Percentiles rank a stretch among this genome's conserved stretches.
phyloP scores from a whole-genome alignment of 2,888 invertebrate genomes.

The Drosophila anomelani region DNA sequence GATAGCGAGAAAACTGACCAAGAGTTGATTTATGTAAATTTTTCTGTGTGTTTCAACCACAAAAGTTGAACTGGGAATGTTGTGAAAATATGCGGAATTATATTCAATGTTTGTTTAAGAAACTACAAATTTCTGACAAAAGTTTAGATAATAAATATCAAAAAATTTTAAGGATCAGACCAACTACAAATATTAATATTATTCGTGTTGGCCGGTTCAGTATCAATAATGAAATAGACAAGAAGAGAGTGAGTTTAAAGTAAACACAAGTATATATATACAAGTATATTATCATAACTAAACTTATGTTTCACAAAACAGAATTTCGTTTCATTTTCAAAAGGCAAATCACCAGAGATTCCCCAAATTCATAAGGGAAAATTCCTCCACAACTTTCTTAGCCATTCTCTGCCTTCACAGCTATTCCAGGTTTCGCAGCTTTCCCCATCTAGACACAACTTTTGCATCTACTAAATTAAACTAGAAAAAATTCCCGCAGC shows the following conservation, averaged over 20 bases:
- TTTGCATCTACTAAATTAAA: constrained; percentile 52
- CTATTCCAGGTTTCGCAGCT: background rate
- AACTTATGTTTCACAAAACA: background rate
- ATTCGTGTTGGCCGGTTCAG: background rate
- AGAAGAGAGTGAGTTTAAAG: background rate
- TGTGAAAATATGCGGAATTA: constrained; percentile 22
- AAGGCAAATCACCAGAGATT: background rate
- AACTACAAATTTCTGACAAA: constrained; percentile 3
- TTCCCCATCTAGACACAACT: constrained; percentile 27
- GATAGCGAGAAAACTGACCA: constrained; percentile 25
- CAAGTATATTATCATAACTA: background rate
- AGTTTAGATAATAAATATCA: background rate
- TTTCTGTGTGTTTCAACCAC: constrained; percentile 16
- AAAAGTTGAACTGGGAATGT: constrained; percentile 22
- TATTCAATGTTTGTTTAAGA: constrained; percentile 7
- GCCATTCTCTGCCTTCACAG: background rate
- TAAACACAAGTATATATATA: background rate
- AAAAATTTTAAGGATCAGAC: background rate
- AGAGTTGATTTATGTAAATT: constrained; percentile 47
- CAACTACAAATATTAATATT: constrained; percentile 1
- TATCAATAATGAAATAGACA: background rate
- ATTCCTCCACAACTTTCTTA: background rate
- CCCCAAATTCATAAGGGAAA: background rate
- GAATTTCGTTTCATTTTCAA: background rate
- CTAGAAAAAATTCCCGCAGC: constrained; percentile 43